These are phyloP conservation scores for Eupristina koningsbergeri DNA, from an alignment of 1,140 invertebrate species.

Conservation along the genomic window DNA sequence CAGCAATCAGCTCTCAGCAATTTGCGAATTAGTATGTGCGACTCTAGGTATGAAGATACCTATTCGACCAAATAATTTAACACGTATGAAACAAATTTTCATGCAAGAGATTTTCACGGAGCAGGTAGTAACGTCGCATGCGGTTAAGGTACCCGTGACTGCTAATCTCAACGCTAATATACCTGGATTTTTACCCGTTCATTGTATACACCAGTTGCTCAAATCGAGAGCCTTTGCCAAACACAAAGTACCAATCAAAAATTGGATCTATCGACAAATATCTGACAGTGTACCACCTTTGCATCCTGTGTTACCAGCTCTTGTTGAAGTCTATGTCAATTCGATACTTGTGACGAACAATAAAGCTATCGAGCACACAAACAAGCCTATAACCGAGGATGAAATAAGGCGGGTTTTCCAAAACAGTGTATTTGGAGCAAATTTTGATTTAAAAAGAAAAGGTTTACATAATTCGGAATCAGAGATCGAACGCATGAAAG, in stretches of 20 bases:
- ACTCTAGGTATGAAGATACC: constrained; percentile 96
- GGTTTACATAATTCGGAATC: constrained; percentile 50
- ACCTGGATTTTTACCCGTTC: constrained; percentile 93
- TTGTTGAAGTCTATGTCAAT: constrained; percentile 96
- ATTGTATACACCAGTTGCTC: constrained; percentile 96
- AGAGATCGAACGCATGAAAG: constrained; percentile 70
- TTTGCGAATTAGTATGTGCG: constrained; percentile 93
- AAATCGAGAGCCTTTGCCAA: constrained; percentile 97
- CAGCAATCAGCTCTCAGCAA: constrained; percentile 92
- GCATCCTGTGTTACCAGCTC: constrained; percentile 92
- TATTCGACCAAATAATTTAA: constrained; percentile 91
- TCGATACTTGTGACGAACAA: constrained; percentile 88
- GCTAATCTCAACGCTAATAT: constrained; percentile 90
- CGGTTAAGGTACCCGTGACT: constrained; percentile 96
- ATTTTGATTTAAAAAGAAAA: constrained; percentile 76
- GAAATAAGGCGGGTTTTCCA: constrained; percentile 91
- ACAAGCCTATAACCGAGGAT: constrained; percentile 92
- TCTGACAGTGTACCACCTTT: constrained; percentile 88
- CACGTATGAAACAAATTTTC: constrained; percentile 94
- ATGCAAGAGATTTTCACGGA: constrained; percentile 98
- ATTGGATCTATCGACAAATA: constrained; percentile 96
- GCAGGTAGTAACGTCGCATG: constrained; percentile 95
- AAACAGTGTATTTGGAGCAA: constrained; percentile 81
- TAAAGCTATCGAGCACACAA: constrained; percentile 84
- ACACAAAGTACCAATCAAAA: constrained; percentile 94